Evolutionary conservation across 2,888 invertebrate species (phyloP), one percentile per base, ranked within the genome.

Genomic region (Anthoptus insignis): DNA sequence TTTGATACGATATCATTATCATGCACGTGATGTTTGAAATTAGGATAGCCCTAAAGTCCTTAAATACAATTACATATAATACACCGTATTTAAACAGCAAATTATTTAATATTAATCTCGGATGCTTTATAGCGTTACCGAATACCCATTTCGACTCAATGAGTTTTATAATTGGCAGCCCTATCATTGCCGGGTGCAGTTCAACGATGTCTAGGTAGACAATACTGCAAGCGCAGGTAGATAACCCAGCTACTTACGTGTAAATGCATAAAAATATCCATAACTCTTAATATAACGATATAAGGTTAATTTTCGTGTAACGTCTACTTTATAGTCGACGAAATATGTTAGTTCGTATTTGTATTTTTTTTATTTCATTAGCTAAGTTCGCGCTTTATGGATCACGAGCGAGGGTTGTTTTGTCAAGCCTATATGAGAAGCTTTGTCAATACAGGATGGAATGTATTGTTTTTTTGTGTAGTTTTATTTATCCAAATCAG

Each of bases 311-410:
- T 39, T 52, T 64, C 13, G 22, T 24, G 2, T 7, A 22, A 27
- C 7, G n/a, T 34, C 19, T 24, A 4, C 1, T 50, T 29, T 13
- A 13, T 11, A 3, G 27, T 16, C 14, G 22, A 21, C n/a, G n/a
- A 14, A 16, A 16, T 42, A 64, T 63, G 59, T 81, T 87, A 81
- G 89, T 73, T 72, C 86, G 87, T 89, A 85, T 87, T 88, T 88
- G 84, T 78, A 81, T 84, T 89, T 86, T 90, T 86, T 76, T 69
- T 77, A 81, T 91, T 92, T 92, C 93, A 92, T 93, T 93, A 92
- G 93, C 89, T 87, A 86, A 89, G 91, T 92, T 92, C 88, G 91
- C 89, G 89, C 90, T 90, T 86, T 89, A 84, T 84, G 89, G 88
- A 91, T 90, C 91, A 88, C 89, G 91, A 87, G 84, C 83, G 86